A percentile compares a stretch with the other conserved stretches of the same genome.
These are phyloP conservation scores for Aurelia sp. DNA, from an alignment of 30 jellyfish, hydroid and myxozoan genomes.

Conservation along the genomic window DNA sequence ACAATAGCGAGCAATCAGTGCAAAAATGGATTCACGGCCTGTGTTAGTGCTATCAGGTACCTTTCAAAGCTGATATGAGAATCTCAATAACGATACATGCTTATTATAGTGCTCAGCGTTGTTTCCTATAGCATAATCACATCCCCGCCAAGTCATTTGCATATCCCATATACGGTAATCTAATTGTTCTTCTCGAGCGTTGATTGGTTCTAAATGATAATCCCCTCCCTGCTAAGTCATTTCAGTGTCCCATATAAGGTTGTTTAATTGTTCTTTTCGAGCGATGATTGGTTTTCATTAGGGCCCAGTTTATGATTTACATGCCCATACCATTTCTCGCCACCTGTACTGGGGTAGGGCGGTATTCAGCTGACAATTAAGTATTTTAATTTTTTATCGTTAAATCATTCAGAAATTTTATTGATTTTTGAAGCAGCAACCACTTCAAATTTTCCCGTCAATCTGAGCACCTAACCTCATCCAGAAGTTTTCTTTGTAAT, in stretches of 20 bases:
- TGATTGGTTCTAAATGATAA: neutral
- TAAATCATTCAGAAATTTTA: constrained; percentile 17
- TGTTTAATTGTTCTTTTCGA: constrained; percentile 32
- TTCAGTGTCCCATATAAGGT: constrained; percentile 51
- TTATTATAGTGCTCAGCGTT: constrained; percentile 45
- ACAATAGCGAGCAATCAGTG: constrained; percentile 40
- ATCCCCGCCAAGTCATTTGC: constrained; percentile 57
- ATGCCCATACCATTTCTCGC: constrained; percentile 54
- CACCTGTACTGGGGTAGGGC: constrained; percentile 80
- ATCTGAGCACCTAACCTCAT: constrained; percentile 32
- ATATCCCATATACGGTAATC: constrained; percentile 45
- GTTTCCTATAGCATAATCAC: constrained; percentile 6
- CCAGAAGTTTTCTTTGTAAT: constrained; percentile 15
- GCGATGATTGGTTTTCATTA: constrained; percentile 23
- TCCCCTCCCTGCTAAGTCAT: constrained; percentile 39
- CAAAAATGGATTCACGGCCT: constrained; percentile 1
- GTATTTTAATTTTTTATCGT: constrained; percentile 53
- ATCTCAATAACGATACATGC: neutral
- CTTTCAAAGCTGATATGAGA: constrained; percentile 52
- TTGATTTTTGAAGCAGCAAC: constrained; percentile 19
- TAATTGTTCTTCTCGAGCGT: constrained; percentile 29
- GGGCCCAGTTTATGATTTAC: constrained; percentile 24
- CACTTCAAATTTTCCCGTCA: constrained; percentile 13
- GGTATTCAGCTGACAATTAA: constrained; percentile 45
- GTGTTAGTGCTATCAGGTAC: constrained; percentile 2